Evolutionary conservation across 1,140 invertebrate species (phyloP), one percentile per base, ranked within the genome.

Genomic region (Cherax quadricarinatus): DNA sequence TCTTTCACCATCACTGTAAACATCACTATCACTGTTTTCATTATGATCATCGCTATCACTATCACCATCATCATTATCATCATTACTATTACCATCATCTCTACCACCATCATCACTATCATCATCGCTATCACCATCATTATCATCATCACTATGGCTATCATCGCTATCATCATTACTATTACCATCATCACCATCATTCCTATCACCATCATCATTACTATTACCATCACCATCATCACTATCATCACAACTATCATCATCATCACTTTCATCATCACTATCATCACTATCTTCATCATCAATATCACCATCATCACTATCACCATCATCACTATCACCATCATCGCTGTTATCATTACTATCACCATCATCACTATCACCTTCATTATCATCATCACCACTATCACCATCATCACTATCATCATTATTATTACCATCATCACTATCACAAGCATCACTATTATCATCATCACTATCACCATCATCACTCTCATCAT

Each of bases 81-180:
- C n/a, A 9, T 78, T 78, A 78, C n/a, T 78, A 9, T 78, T n/a
- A n/a, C n/a, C n/a, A n/a, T n/a, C n/a, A n/a, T n/a, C n/a, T 16
- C n/a, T 78, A 78, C 5, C n/a, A 14, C n/a, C 1, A 78, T 14
- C n/a, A 14, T 78, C n/a, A 78, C n/a, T 78, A 78, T 3, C n/a
- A 78, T 4, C 41, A 78, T 78, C 41, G n/a, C n/a, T 78, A 78
- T 78, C 41, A 78, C n/a, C 5, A 78, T 78, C 41, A 78, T 78
- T 4, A 78, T 4, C 5, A 78, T 4, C n/a, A 78, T 4, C n/a
- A 78, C 5, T 4, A 78, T 78, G 1, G 5, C n/a, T 78, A 78
- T 78, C 41, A 78, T 78, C n/a, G 5, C n/a, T n/a, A 41, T 2
- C 30, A 41, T 41, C 30, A 41, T 41, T 41, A 41, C 30, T 41